phyloP scores from a whole-genome alignment of 2,888 invertebrate species.

The Hoplodrina blanda region DNA sequence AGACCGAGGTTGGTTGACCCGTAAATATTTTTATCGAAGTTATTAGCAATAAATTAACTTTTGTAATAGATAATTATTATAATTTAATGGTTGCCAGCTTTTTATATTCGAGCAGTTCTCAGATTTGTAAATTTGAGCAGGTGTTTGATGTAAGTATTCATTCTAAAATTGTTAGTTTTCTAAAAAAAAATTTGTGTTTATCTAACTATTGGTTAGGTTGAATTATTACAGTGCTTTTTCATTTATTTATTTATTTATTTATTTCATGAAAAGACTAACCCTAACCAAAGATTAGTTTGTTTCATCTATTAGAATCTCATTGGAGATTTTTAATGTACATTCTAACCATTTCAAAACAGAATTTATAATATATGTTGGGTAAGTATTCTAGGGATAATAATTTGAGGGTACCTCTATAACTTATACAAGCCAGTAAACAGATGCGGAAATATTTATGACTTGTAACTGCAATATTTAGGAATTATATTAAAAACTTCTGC shows the following conservation, averaged over 20 bases:
- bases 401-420: not conserved
- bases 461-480: not conserved
- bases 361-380: not conserved
- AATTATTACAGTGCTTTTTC: not conserved
- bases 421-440: not conserved
- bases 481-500: not conserved
- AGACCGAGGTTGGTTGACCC: conserved; percentile 54
- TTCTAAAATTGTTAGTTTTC: conserved; percentile 11
- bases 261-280: not conserved
- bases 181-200: conserved; percentile 32
- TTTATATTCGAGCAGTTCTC: conserved; percentile 13
- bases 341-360: not conserved
- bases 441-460: not conserved
- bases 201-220: conserved; percentile 8
- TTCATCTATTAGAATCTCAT: conserved; percentile 13
- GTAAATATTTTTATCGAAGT: conserved; percentile 50
- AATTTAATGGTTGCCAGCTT: conserved; percentile 10
- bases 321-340: not conserved
- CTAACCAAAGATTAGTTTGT: not conserved
- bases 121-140: conserved; percentile 35
- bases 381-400: not conserved
- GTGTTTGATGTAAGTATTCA: conserved; percentile 53
- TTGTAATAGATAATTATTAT: conserved; percentile 9
- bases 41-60: conserved; percentile 33
- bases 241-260: too few species aligned